Percentiles rank a stretch among this genome's conserved stretches.
phyloP scores from a whole-genome alignment of 1,140 invertebrate genomes.

The Galendromus occidentalis region DNA sequence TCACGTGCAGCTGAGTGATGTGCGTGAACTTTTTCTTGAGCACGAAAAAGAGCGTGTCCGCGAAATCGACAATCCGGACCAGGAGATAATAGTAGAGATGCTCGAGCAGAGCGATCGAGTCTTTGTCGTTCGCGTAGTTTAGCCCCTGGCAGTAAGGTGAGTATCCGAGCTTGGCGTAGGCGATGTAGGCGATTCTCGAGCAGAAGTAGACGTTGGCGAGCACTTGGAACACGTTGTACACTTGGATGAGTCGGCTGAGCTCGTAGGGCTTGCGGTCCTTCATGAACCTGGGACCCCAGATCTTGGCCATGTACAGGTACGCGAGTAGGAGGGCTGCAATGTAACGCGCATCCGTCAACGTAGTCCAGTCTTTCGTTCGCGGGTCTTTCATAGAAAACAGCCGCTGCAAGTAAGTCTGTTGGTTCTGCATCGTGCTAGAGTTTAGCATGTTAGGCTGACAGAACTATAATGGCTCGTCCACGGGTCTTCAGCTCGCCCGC shows the following conservation, averaged over 20 bases:
- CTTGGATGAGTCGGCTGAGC: conserved; percentile 32
- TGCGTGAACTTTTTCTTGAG: conserved; percentile 74
- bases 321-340: conserved; percentile 45
- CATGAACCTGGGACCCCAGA: conserved; percentile 28
- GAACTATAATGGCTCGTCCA: too few relatives aligned
- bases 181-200: background rate
- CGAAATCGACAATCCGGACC: background rate
- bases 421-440: too few relatives aligned
- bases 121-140: background rate
- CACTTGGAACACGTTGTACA: conserved; percentile 40
- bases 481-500: too few relatives aligned
- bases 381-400: conserved; percentile 39
- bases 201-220: background rate
- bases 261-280: conserved; percentile 27
- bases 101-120: background rate
- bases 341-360: conserved; percentile 69
- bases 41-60: conserved; percentile 45
- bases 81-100: background rate
- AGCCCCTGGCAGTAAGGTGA: background rate
- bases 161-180: background rate
- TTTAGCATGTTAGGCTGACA: too few relatives aligned
- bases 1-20: conserved; percentile 73
- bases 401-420: background rate
- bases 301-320: conserved; percentile 18
- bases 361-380: conserved; percentile 60